Evolutionary conservation across 1,140 invertebrate genomes (phyloP).

Genomic region (Leptinotarsa lineolata): DNA sequence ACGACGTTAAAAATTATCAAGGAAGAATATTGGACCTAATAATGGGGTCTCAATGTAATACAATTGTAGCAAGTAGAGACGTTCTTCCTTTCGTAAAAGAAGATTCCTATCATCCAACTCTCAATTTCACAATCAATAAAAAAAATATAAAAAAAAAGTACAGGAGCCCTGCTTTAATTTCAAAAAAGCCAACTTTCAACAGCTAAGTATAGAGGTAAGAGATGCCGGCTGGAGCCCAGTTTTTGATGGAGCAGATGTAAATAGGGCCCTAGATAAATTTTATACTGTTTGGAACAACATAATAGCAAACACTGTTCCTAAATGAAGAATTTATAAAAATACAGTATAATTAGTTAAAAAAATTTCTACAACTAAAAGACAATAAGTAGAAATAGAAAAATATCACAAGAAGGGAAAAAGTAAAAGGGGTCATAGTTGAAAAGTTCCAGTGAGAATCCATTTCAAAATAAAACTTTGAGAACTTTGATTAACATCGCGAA

Average conservation of each 20-base stretch:
- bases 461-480: too few species aligned
- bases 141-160: background rate
- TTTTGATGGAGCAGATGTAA: background rate
- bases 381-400: too few species aligned
- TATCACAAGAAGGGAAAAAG: too few species aligned
- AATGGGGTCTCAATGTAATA: background rate
- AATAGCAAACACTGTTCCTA: background rate
- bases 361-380: too few species aligned
- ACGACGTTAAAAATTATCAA: background rate
- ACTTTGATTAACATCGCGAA: too few species aligned
- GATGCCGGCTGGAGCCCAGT: background rate
- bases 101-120: background rate
- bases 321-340: background rate
- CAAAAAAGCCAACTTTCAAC: background rate
- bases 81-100: background rate
- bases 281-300: conserved; percentile 3
- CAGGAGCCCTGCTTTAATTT: background rate
- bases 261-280: background rate
- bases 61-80: background rate
- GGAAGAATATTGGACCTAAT: background rate
- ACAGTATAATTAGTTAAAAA: too few species aligned
- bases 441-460: too few species aligned
- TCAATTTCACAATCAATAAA: background rate
- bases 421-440: too few species aligned
- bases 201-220: background rate